Percentiles rank a stretch among this genome's conserved stretches.
phyloP scores from a whole-genome alignment of 2,888 invertebrate genomes.

The Cepaea hortensis region DNA sequence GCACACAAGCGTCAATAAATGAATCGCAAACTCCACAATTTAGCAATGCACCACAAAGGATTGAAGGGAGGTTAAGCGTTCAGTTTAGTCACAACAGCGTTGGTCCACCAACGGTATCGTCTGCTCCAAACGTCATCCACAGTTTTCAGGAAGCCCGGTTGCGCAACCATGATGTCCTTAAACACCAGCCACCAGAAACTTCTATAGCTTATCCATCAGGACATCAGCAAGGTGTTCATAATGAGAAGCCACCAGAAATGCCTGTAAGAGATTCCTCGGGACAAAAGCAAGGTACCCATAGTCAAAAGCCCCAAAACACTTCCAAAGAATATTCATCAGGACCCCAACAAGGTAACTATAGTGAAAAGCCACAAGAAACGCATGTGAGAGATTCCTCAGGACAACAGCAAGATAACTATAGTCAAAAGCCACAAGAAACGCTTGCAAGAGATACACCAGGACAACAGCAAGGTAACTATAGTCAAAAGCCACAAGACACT shows the following conservation, averaged over 20 bases:
- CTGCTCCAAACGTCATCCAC: slow-evolving; percentile 10
- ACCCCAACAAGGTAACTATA: no score
- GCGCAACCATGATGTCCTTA: slow-evolving; percentile 10
- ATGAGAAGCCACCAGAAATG: background rate
- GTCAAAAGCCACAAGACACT: no score
- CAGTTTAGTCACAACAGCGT: background rate
- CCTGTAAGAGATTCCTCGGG: background rate
- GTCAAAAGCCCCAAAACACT: no score
- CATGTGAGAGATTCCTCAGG: no score
- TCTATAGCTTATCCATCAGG: background rate
- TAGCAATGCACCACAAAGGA: background rate
- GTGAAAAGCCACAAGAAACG: no score
- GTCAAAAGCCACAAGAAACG: no score
- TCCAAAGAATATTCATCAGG: no score
- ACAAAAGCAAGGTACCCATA: no score
- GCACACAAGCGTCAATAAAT: background rate
- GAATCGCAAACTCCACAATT: background rate
- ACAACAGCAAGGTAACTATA: no score
- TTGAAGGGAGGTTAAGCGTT: background rate
- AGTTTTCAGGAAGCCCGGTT: slow-evolving; percentile 2
- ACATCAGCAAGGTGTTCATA: background rate
- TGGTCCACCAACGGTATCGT: background rate
- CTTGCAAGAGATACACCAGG: no score
- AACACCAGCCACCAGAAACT: background rate
- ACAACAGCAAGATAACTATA: no score